phyloP scores from a whole-genome alignment of 1,140 invertebrate species.

The Chrysomallon squamiferum region DNA sequence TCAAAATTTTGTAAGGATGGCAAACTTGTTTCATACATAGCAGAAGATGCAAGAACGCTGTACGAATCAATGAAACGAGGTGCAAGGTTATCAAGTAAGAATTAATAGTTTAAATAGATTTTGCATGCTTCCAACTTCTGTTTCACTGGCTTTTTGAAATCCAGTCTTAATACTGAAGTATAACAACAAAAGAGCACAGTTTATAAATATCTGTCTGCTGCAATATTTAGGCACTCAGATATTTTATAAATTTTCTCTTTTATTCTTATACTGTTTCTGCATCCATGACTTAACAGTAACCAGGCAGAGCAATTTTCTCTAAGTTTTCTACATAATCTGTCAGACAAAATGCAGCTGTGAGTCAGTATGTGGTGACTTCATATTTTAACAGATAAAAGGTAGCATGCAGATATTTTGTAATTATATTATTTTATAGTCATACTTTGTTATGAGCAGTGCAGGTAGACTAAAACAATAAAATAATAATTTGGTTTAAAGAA shows the following conservation, averaged over 20 bases:
- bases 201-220: neutral
- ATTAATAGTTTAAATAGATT: neutral
- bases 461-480: too few relatives aligned
- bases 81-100: conserved; percentile 89
- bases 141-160: neutral
- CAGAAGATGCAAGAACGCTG: conserved; percentile 87
- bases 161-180: neutral
- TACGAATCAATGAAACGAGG: conserved; percentile 92
- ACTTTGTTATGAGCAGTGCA: too few relatives aligned
- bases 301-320: too few relatives aligned
- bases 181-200: neutral
- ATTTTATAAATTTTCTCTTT: neutral
- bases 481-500: too few relatives aligned
- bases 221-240: neutral
- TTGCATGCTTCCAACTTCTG: neutral
- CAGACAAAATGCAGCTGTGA: neutral
- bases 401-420: neutral
- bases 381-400: neutral
- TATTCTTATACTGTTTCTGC: neutral
- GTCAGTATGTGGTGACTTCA: neutral
- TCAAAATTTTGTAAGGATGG: conserved; percentile 93
- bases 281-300: too few relatives aligned
- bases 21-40: conserved; percentile 82
- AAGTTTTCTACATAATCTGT: too few relatives aligned
- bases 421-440: neutral